phyloP scores from a whole-genome alignment of 2,113 vertebrate genomes.

The Rhea americana region DNA sequence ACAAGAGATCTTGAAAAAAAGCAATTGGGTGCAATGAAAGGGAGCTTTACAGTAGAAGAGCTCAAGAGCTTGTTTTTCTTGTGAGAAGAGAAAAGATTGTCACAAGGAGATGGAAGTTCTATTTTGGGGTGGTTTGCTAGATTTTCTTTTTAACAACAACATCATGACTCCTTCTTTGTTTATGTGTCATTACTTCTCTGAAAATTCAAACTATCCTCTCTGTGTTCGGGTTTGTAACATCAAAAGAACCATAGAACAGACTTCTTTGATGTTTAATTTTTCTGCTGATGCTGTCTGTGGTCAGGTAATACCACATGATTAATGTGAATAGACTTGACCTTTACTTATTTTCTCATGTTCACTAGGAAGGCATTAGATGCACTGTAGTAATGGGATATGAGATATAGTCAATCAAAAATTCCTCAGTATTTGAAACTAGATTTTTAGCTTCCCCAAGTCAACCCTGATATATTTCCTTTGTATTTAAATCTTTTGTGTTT shows the following conservation, averaged over 20 bases:
- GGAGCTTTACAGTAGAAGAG: neutral
- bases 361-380: slow-evolving; percentile 28
- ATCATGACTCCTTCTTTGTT: slow-evolving; percentile 34
- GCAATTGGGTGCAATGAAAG: neutral
- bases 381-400: neutral
- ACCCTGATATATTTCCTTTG: neutral
- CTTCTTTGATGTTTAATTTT: slow-evolving; percentile 67
- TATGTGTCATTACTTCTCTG: slow-evolving; percentile 43
- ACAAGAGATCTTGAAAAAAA: neutral
- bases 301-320: slow-evolving; percentile 68
- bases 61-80: neutral
- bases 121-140: neutral
- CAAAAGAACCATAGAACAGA: slow-evolving; percentile 57
- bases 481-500: neutral
- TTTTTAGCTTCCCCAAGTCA: slow-evolving; percentile 29
- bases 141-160: neutral
- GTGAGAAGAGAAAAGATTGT: neutral
- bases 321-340: slow-evolving; percentile 56
- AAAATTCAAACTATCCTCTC: slow-evolving; percentile 49
- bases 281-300: slow-evolving; percentile 56
- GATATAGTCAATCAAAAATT: slow-evolving; percentile 9
- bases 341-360: slow-evolving; percentile 65
- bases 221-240: slow-evolving; percentile 55
- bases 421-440: neutral
- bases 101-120: slow-evolving; percentile 5